Base-by-base conservation (phyloP, 2,888 invertebrate species). In the Phytoseiulus persimilis region DNA sequence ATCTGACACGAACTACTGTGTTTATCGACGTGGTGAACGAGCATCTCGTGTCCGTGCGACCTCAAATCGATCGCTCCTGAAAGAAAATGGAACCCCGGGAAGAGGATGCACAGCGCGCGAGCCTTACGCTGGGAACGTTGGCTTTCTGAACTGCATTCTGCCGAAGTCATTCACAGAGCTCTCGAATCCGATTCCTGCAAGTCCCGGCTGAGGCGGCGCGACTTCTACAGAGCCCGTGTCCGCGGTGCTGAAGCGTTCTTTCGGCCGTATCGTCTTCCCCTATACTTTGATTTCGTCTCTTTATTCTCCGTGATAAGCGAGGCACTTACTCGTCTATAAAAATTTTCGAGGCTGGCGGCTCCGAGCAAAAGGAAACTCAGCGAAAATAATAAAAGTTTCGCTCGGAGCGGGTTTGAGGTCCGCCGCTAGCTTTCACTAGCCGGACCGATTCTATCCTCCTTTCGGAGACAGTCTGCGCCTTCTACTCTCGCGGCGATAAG, bases 311-410 rank as follows among this genome's bases (percentile, higher is more conserved):
- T 28, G 65, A 65, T 65, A 65, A 32, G 33, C 33, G 87, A 39
- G 45, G 87, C 87, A 87, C 87, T 87, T 87, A 87, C 87, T 87
- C 45, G 32, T 45, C 87, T 87, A 87, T 87, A 87, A 87, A 87
- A 87, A 87, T 65, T 65, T 65, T 18, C 65, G 83, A 87, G 83
- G 32, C 65, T 18, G 3, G 89, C 32, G 90, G 45, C 87, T 87
- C 89, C 39, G 83, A 65, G 83, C 45, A 32, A 87, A 33, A 83
- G 31, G 32, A 83, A 45, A 39, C 89, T 32, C 32, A 90, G 90
- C 45, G 45, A 87, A 90, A 90, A 90, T 45, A 31, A 89, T 31
- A 18, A 14, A 90, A 33, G 45, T 28, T 89, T 89, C 31, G 33
- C 39, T 90, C 90, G 14, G 65, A 65, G 65, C 65, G 9, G 18